A percentile compares a stretch with the other conserved stretches of the same genome.
Conservation (phyloP, 1,140 invertebrate genomes). For the Varroa destructor region DNA sequence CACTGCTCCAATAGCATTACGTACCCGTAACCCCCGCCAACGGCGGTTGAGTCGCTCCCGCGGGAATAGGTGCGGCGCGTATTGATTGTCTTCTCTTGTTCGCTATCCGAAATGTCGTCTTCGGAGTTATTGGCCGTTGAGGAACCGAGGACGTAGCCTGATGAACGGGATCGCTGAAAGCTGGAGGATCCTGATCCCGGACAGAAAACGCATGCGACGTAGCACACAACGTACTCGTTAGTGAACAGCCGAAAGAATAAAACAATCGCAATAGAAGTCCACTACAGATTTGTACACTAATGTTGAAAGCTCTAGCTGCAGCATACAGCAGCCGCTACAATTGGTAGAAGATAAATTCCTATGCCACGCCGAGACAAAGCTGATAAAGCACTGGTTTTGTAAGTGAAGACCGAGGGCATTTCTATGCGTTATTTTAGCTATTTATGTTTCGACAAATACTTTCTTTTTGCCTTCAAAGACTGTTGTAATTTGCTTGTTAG, state of each 20-base stretch:
- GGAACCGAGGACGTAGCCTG: constrained; percentile 19
- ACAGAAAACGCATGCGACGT: too few relatives aligned
- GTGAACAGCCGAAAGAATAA: constrained; percentile 1
- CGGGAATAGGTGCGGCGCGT: constrained; percentile 19
- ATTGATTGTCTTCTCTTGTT: constrained; percentile 20
- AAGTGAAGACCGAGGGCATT: too few relatives aligned
- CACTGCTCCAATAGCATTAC: background rate
- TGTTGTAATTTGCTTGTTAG: too few relatives aligned
- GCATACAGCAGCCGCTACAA: background rate
- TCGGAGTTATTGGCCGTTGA: constrained; percentile 25
- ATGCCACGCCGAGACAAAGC: too few relatives aligned
- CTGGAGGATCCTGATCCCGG: background rate
- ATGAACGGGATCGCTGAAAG: constrained; percentile 20
- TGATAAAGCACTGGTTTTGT: too few relatives aligned
- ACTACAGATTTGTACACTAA: background rate
- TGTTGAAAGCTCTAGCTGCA: background rate
- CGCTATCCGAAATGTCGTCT: constrained; percentile 27
- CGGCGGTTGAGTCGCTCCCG: constrained; percentile 5
- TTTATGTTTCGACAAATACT: too few relatives aligned
- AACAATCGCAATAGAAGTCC: background rate
- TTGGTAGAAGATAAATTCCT: too few relatives aligned
- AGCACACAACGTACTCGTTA: background rate
- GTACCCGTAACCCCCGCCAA: constrained; percentile 22
- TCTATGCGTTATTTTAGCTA: too few relatives aligned
- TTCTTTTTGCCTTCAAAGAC: too few relatives aligned